Evolutionary conservation across 2,797 vertebrate species (phyloP).

Genomic region (Artibeus jamaicensis): DNA sequence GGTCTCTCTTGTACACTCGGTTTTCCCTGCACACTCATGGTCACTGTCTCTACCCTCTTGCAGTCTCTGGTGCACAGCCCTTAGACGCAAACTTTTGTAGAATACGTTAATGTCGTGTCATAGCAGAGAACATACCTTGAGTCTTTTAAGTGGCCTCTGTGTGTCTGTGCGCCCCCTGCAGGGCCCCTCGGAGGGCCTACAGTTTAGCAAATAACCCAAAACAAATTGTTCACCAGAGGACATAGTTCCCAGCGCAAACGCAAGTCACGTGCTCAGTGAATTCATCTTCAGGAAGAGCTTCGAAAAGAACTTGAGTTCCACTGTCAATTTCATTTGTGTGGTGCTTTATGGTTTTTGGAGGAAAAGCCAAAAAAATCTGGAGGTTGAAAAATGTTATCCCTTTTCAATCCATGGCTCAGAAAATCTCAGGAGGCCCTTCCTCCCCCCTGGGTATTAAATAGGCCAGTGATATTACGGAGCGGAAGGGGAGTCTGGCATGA

Average conservation of each 20-base stretch:
- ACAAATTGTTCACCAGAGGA: not conserved
- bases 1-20: no score
- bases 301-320: not conserved
- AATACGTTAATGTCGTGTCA: not conserved
- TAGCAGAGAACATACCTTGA: not conserved
- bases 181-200: not conserved
- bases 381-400: not conserved
- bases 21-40: not conserved
- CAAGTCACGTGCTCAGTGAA: not conserved
- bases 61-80: no score
- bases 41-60: not conserved
- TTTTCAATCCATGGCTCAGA: constrained; percentile 13
- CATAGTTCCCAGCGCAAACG: not conserved
- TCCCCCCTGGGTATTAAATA: constrained; percentile 26
- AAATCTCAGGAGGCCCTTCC: constrained; percentile 14
- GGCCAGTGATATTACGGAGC: constrained; percentile 28
- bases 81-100: not conserved
- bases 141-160: not conserved
- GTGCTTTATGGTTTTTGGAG: not conserved
- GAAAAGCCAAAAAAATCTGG: not conserved
- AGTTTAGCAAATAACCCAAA: no score
- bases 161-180: not conserved
- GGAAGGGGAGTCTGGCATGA: constrained; percentile 58
- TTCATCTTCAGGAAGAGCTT: not conserved
- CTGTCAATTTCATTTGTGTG: not conserved